Conservation (phyloP, 1,140 invertebrate species). For the Macrocentrus cingulum region DNA sequence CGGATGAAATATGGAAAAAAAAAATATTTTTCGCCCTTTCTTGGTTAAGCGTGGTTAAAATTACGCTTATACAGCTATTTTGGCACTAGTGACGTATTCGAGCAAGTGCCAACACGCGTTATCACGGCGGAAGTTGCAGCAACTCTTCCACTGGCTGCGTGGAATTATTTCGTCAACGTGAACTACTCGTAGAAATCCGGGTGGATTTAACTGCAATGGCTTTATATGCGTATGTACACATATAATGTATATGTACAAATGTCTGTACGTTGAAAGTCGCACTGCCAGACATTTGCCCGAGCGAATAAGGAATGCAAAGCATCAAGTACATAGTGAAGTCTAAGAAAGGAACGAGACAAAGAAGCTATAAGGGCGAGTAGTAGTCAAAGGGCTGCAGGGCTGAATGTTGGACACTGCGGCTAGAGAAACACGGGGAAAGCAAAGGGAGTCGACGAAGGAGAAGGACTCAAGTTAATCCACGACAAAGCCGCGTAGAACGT, state of each 20-base stretch:
- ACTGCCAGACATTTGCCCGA: conserved; percentile 22
- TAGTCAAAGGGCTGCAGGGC: conserved; percentile 17
- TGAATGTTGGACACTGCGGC: conserved; percentile 18
- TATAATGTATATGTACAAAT: conserved; percentile 14
- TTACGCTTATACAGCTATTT: no score
- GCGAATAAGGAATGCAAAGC: not conserved
- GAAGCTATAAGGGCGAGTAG: not conserved
- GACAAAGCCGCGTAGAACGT: conserved; percentile 31
- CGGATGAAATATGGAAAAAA: no score
- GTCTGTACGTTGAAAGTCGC: conserved; percentile 10
- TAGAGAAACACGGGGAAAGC: not conserved
- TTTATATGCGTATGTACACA: conserved; percentile 13
- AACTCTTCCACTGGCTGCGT: no score
- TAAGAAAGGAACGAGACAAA: conserved; percentile 1
- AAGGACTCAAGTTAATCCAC: conserved; percentile 39
- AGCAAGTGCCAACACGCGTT: no score
- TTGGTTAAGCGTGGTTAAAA: no score
- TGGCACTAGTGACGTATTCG: no score
- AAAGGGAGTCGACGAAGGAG: conserved; percentile 1
- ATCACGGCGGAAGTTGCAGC: no score
- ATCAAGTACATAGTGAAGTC: conserved; percentile 15
- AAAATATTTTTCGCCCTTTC: no score
- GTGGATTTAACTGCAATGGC: not conserved
- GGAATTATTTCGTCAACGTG: not conserved
- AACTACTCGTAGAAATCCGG: not conserved